Percentiles rank a stretch among this genome's conserved stretches.
These are phyloP conservation scores for Crossocerus cetratus DNA, from an alignment of 2,888 invertebrate species.

Conservation along the genomic window DNA sequence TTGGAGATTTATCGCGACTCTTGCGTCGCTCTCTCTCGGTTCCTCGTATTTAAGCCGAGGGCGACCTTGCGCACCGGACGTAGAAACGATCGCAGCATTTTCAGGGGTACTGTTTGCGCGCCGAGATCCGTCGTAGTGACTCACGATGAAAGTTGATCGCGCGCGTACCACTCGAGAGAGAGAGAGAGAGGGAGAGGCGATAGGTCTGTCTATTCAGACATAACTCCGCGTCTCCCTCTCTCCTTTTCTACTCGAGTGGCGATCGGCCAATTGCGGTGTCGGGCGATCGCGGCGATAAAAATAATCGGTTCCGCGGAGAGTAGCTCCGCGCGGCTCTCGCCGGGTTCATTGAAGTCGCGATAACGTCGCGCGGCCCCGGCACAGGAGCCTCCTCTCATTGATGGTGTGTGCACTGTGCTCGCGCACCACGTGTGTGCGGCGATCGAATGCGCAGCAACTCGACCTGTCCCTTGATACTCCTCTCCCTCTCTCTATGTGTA, in stretches of 20 bases:
- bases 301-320: not conserved
- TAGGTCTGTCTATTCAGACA: not conserved
- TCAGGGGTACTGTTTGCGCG: constrained; percentile 8
- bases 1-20: too few relatives aligned
- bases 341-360: constrained; percentile 34
- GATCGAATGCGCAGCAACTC: constrained; percentile 2
- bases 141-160: constrained; percentile 10
- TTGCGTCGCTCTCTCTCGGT: constrained; percentile 9
- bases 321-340: too few relatives aligned
- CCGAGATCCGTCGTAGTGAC: constrained; percentile 21
- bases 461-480: not conserved
- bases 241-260: too few relatives aligned
- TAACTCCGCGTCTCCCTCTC: too few relatives aligned
- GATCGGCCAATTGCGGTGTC: too few relatives aligned
- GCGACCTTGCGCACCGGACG: constrained; percentile 16
- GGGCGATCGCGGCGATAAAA: not conserved
- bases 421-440: constrained; percentile 2
- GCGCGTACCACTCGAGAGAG: too few relatives aligned
- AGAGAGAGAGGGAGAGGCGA: too few relatives aligned
- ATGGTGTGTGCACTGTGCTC: constrained; percentile 15
- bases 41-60: not conserved
- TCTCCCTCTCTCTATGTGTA: too few relatives aligned
- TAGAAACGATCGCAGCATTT: constrained; percentile 18
- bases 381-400: constrained; percentile 22
- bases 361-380: constrained; percentile 28